phyloP scores from a whole-genome alignment of 92 coral and sea anemone species.

The Plumapathes pennacea region DNA sequence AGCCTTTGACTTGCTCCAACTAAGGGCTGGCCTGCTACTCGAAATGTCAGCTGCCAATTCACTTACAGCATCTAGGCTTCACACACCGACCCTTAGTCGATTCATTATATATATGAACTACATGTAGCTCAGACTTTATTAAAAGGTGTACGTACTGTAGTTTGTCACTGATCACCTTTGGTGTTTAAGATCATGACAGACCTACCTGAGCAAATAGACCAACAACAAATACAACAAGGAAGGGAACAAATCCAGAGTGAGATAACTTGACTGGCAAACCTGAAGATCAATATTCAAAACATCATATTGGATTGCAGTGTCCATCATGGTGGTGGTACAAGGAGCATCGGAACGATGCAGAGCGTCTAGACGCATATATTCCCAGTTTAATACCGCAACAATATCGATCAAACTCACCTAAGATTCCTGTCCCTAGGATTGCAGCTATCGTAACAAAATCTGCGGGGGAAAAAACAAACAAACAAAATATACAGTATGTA shows the following conservation, averaged over 20 bases:
- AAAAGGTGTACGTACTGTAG: too few relatives aligned
- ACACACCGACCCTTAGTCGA: too few relatives aligned
- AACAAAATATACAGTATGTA: too few relatives aligned
- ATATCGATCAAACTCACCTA: constrained; percentile 5
- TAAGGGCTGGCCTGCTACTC: too few relatives aligned
- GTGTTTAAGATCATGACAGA: too few relatives aligned
- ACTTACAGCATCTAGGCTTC: constrained; percentile 1
- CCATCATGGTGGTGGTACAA: not conserved
- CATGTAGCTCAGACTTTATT: too few relatives aligned
- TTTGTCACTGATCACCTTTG: too few relatives aligned
- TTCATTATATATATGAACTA: too few relatives aligned
- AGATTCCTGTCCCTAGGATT: constrained; percentile 32
- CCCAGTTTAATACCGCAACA: not conserved
- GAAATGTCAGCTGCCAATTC: not conserved
- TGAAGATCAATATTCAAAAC: not conserved
- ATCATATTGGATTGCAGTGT: not conserved
- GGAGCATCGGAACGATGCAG: too few relatives aligned
- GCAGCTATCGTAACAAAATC: constrained; percentile 51
- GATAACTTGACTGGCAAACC: constrained; percentile 30
- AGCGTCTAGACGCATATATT: not conserved
- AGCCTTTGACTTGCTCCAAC: too few relatives aligned
- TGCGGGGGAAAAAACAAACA: too few relatives aligned
- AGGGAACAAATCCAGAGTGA: constrained; percentile 35
- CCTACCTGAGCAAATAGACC: constrained; percentile 37
- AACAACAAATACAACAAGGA: constrained; percentile 28